A percentile compares a stretch with the other conserved stretches of the same genome.
These are phyloP conservation scores for Trissolcus japonicus DNA, from an alignment of 2,888 invertebrate genomes.

Conservation along the genomic window DNA sequence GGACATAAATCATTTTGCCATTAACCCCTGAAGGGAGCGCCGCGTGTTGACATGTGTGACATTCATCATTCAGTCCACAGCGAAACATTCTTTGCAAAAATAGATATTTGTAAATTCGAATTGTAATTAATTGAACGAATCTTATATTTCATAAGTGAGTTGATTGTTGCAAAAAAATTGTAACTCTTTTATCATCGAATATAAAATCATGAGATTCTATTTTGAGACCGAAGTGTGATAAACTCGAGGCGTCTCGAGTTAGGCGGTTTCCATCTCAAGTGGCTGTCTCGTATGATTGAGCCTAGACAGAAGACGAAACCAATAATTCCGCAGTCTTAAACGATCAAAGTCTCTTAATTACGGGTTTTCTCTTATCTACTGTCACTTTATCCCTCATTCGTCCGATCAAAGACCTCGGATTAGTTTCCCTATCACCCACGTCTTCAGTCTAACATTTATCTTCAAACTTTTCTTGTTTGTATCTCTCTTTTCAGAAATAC, in stretches of 20 bases:
- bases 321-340: slow-evolving; percentile 57
- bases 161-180: too few relatives aligned
- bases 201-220: too few relatives aligned
- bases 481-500: background rate
- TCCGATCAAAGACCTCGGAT: slow-evolving; percentile 67
- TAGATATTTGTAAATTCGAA: background rate
- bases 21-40: slow-evolving; percentile 56
- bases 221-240: background rate
- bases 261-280: slow-evolving; percentile 11
- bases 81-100: background rate
- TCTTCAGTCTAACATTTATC: slow-evolving; percentile 71
- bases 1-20: slow-evolving; percentile 61
- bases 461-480: background rate
- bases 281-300: slow-evolving; percentile 35
- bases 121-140: too few relatives aligned
- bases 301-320: slow-evolving; percentile 36
- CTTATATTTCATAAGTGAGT: too few relatives aligned
- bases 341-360: slow-evolving; percentile 73
- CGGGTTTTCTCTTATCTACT: slow-evolving; percentile 73
- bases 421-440: slow-evolving; percentile 73
- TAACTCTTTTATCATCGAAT: too few relatives aligned
- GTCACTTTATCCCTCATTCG: slow-evolving; percentile 69
- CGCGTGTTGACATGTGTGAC: slow-evolving; percentile 61
- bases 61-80: slow-evolving; percentile 57
- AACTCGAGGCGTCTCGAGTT: background rate